Base-by-base conservation (phyloP, 1,140 invertebrate genomes). In the Portunus trituberculatus region DNA sequence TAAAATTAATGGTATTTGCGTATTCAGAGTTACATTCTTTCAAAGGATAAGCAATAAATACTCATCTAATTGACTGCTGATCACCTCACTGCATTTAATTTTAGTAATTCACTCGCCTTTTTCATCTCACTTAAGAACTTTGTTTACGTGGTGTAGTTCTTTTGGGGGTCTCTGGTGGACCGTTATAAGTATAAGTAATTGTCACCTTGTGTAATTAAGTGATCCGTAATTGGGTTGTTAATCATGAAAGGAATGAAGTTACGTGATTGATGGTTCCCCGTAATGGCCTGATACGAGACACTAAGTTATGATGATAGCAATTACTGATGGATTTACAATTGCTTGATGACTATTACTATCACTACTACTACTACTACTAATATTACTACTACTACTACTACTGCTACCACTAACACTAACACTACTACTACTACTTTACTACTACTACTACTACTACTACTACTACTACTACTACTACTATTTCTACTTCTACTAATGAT, bases 151-250 rank as follows among this genome's bases (percentile, higher is more conserved):
- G 67, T 20, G 67, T 76, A 76, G n/a, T 76, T 76, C 67, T 76
- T 76, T 76, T 76, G 67, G 20, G 16, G 0, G 67, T n/a, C 67
- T 76, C n/a, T 39, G 67, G 4, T 76, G 20, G 67, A 20, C 4
- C 67, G n/a, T 76, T 76, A 76, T n/a, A 25, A 76, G 67, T 20
- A 76, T n/a, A n/a, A n/a, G 67, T n/a, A 76, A 76, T n/a, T 76
- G 67, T 76, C 67, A 76, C n/a, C 67, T 76, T n/a, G 67, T n/a
- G 67, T n/a, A 76, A 76, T 76, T 76, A 76, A 76, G n/a, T n/a
- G 67, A 76, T 25, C n/a, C 67, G 4, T 76, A 76, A n/a, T 76
- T 20, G n/a, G 20, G 52, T 20, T n/a, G 67, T 20, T 76, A 76
- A 76, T 76, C 67, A n/a, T n/a, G 12, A 25, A 20, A 59, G 52